Conservation (phyloP, 2,888 invertebrate genomes). For the Phania funesta region DNA sequence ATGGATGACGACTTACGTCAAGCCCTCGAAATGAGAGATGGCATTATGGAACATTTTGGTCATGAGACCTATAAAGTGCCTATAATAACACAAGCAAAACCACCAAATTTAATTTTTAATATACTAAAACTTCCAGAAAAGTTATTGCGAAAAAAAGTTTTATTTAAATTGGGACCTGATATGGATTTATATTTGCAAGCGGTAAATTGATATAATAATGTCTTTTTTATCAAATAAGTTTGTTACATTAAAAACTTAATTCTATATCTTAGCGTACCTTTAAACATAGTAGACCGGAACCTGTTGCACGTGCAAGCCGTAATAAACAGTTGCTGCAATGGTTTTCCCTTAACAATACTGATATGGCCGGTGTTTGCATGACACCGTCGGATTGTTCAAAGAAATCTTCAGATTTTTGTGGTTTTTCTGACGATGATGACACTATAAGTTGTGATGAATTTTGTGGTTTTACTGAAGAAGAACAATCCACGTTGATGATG, state of each 20-base stretch:
- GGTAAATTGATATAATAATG: constrained; percentile 69
- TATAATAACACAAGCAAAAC: constrained; percentile 31
- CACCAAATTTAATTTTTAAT: constrained; percentile 67
- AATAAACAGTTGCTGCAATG: constrained; percentile 46
- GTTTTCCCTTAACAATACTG: constrained; percentile 56
- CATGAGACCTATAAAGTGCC: constrained; percentile 64
- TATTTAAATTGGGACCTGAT: constrained; percentile 72
- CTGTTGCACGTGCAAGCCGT: background rate
- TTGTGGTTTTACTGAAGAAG: constrained; percentile 67
- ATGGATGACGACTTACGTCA: constrained; percentile 72
- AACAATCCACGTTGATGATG: constrained; percentile 26
- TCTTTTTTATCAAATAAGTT: background rate
- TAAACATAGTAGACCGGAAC: constrained; percentile 56
- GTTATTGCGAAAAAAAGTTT: constrained; percentile 64
- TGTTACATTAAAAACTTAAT: background rate
- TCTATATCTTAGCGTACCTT: constrained; percentile 45
- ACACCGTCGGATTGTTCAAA: constrained; percentile 68
- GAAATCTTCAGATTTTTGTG: constrained; percentile 69
- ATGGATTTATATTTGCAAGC: constrained; percentile 72
- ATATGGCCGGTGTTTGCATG: constrained; percentile 58
- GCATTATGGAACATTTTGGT: constrained; percentile 58
- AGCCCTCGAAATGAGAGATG: constrained; percentile 63
- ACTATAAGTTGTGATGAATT: constrained; percentile 58
- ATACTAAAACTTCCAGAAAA: constrained; percentile 71
- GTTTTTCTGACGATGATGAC: constrained; percentile 69